phyloP scores from a whole-genome alignment of 2,797 vertebrate genomes.

The Tiaroga cobitis region DNA sequence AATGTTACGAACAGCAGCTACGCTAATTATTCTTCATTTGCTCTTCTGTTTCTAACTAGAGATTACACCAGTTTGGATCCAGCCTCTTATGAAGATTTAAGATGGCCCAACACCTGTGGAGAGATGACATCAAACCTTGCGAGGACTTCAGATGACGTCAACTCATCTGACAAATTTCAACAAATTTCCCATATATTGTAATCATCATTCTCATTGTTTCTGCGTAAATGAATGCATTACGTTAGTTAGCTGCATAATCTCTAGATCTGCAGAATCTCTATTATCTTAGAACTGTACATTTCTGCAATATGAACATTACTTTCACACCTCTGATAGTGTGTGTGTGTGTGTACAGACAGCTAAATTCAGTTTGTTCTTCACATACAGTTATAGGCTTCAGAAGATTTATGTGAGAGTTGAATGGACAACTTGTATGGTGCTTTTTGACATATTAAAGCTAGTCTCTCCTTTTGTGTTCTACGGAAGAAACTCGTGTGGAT shows the following conservation, averaged over 20 bases:
- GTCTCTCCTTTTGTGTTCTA: not conserved
- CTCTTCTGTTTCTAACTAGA: too few relatives aligned
- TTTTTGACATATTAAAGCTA: not conserved
- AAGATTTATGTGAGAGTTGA: not conserved
- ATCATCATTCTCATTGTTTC: not conserved
- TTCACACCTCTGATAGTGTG: not conserved
- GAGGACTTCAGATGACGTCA: not conserved
- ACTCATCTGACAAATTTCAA: not conserved
- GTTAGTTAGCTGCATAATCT: too few relatives aligned
- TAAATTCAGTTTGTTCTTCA: not conserved
- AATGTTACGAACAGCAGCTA: too few relatives aligned
- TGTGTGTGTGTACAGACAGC: not conserved
- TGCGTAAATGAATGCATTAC: too few relatives aligned
- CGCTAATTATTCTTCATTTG: too few relatives aligned
- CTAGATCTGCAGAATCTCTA: too few relatives aligned
- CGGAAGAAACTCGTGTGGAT: not conserved
- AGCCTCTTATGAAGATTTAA: too few relatives aligned
- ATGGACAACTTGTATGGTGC: not conserved
- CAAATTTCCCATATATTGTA: not conserved
- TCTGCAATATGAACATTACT: not conserved
- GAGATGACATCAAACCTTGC: too few relatives aligned
- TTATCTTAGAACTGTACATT: not conserved
- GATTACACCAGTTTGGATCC: too few relatives aligned
- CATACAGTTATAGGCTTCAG: not conserved
- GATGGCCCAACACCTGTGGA: too few relatives aligned